These are phyloP conservation scores for Poeciliopsis infans DNA, from an alignment of 2,797 vertebrate genomes.

Conservation along the genomic window DNA sequence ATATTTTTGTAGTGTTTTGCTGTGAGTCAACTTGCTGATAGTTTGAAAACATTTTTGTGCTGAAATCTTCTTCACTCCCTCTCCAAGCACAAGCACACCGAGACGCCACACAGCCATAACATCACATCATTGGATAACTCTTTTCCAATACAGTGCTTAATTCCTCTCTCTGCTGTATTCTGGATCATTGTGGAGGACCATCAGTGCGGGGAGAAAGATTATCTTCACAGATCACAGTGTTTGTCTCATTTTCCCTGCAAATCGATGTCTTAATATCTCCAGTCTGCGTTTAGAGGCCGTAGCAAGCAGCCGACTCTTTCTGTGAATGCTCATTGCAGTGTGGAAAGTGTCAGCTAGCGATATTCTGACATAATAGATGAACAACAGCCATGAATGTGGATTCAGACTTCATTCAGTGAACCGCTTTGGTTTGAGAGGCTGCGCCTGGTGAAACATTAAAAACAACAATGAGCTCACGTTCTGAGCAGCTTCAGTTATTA, in stretches of 20 bases:
- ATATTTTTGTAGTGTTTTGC: not conserved
- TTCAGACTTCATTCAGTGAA: not conserved
- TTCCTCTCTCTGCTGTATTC: conserved; percentile 1
- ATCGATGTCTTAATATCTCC: conserved; percentile 19
- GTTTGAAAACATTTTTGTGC: not conserved
- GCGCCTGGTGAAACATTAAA: not conserved
- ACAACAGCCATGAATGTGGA: not conserved
- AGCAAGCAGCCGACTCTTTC: not conserved
- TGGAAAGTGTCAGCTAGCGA: not conserved
- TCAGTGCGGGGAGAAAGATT: conserved; percentile 6
- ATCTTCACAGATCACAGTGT: conserved; percentile 20
- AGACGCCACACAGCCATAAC: not conserved
- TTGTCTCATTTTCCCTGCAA: conserved; percentile 16
- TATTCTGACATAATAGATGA: not conserved
- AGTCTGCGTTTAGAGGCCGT: not conserved
- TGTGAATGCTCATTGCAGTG: not conserved
- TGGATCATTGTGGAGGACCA: not conserved
- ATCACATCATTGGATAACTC: not conserved
- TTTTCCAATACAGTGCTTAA: conserved; percentile 2
- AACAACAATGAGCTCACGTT: not conserved
- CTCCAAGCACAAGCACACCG: not conserved
- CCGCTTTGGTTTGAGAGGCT: not conserved
- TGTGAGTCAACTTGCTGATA: not conserved
- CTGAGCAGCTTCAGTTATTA: not conserved
- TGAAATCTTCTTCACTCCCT: not conserved